Conservation (phyloP, 2,113 vertebrate species). For the Eleginops maclovinus region DNA sequence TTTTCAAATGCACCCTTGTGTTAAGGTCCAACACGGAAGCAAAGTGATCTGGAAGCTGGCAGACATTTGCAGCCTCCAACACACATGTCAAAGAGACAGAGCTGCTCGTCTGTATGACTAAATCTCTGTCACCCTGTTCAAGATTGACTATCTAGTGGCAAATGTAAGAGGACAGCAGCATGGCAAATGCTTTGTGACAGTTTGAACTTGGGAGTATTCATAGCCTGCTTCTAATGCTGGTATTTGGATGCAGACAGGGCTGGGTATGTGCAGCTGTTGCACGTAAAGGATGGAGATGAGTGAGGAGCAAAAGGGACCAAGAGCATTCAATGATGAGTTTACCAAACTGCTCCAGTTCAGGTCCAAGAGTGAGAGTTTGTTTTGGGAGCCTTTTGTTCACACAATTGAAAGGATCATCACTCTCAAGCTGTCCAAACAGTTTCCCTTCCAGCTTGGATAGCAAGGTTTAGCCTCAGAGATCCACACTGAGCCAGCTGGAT, state of each 20-base stretch:
- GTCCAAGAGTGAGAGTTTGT: slow-evolving; percentile 1
- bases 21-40: neutral
- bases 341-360: neutral
- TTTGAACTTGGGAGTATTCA: slow-evolving; percentile 53
- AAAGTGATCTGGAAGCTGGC: neutral
- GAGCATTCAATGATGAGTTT: neutral
- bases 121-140: slow-evolving; percentile 8
- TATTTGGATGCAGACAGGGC: slow-evolving; percentile 28
- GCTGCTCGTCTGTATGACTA: slow-evolving; percentile 6
- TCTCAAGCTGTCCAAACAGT: slow-evolving; percentile 19
- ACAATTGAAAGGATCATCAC: neutral
- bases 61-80: slow-evolving; percentile 9
- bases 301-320: slow-evolving; percentile 6
- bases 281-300: slow-evolving; percentile 13
- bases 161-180: slow-evolving; percentile 20
- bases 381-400: slow-evolving; percentile 21
- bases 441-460: neutral
- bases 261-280: slow-evolving; percentile 65
- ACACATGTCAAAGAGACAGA: slow-evolving; percentile 21
- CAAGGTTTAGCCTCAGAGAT: neutral
- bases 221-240: slow-evolving; percentile 36
- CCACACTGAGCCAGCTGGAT: neutral
- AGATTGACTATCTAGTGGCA: neutral
- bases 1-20: neutral
- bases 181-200: slow-evolving; percentile 44